phyloP scores from a whole-genome alignment of 2,797 vertebrate genomes.

The Macropus fuliginosus region DNA sequence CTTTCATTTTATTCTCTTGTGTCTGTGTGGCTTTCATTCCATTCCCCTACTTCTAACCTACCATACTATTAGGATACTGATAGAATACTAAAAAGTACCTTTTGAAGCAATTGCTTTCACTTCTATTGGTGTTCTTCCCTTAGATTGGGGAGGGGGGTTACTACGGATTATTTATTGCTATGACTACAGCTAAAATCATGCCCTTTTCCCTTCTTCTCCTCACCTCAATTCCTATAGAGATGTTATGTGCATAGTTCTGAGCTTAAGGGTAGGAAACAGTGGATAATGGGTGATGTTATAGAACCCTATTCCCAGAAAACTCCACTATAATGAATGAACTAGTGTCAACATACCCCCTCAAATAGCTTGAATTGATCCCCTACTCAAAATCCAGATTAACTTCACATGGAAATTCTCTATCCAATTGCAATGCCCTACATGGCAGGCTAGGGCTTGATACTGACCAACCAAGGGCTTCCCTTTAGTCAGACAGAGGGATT shows the following conservation, averaged over 20 bases:
- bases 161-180: not conserved
- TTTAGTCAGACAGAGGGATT: not conserved
- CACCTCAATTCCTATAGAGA: not conserved
- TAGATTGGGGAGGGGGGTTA: not conserved
- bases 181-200: not conserved
- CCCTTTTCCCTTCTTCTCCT: rapidly evolving
- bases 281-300: no score
- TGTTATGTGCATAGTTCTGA: not conserved
- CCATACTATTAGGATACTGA: not conserved
- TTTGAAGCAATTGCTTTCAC: not conserved
- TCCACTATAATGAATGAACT: not conserved
- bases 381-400: not conserved
- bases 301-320: not conserved
- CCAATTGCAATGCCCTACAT: not conserved
- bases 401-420: not conserved
- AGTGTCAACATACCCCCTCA: not conserved
- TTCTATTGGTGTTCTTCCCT: not conserved
- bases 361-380: not conserved
- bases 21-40: not conserved
- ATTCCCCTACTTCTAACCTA: not conserved
- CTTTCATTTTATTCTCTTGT: not conserved
- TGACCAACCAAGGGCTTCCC: not conserved
- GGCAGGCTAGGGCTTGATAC: not conserved
- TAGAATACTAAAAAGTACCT: not conserved
- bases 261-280: not conserved